Percentiles rank a stretch among this genome's conserved stretches.
These are phyloP conservation scores for Megaleporinus macrocephalus DNA, from an alignment of 2,113 vertebrate species.

Conservation along the genomic window DNA sequence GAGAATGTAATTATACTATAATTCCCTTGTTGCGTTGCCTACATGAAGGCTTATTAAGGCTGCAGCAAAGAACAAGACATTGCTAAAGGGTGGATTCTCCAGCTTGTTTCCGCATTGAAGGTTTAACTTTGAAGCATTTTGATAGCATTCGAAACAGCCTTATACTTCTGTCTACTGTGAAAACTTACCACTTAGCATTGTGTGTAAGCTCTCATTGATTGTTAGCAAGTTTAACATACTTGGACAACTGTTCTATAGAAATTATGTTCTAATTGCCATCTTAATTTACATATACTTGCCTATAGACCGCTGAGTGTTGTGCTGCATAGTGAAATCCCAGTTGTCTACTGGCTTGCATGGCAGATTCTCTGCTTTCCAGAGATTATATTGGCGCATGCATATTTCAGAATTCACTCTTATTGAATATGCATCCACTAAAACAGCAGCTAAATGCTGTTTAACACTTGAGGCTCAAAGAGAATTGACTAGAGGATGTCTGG, in stretches of 20 bases:
- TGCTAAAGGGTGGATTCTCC: neutral
- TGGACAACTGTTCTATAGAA: neutral
- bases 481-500: neutral
- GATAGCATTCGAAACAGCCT: neutral
- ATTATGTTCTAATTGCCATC: neutral
- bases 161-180: neutral
- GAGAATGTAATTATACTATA: constrained; percentile 19
- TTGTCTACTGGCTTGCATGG: neutral
- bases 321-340: neutral
- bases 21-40: neutral
- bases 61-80: neutral
- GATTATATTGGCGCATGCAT: neutral
- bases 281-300: neutral
- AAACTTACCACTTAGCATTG: neutral
- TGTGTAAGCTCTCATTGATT: neutral
- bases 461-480: neutral
- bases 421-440: neutral
- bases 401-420: neutral
- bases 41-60: neutral
- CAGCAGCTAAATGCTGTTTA: neutral
- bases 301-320: neutral
- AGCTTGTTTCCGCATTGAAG: neutral
- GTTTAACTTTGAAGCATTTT: neutral
- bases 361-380: neutral
- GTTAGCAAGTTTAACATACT: neutral